Conservation (phyloP, 1,140 invertebrate genomes). For the Ceratina australensis region DNA sequence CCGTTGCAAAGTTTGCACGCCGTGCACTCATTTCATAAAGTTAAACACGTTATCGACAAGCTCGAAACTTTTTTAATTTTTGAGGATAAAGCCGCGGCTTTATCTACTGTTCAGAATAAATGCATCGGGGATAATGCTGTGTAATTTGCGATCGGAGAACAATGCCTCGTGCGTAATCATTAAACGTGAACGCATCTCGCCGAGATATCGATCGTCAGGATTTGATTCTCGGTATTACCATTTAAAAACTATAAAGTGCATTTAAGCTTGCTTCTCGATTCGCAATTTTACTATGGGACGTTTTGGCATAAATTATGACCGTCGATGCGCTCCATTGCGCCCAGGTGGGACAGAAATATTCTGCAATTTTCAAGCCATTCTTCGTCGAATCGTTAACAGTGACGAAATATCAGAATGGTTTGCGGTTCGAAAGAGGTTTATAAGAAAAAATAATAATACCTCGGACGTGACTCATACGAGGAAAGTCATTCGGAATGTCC, state of each 20-base stretch:
- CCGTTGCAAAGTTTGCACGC: background rate
- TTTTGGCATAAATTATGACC: no score
- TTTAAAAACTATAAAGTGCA: no score
- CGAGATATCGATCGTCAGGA: constrained; percentile 3
- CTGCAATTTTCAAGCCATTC: no score
- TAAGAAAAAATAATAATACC: background rate
- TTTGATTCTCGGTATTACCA: background rate
- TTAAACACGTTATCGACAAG: background rate
- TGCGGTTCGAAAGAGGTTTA: background rate
- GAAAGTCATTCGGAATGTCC: no score
- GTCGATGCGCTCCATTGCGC: no score
- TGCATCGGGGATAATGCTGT: constrained; percentile 51
- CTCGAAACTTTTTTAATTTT: constrained; percentile 59
- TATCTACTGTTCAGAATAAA: constrained; percentile 32
- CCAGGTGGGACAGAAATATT: no score
- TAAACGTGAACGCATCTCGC: constrained; percentile 7
- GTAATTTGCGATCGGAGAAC: constrained; percentile 54
- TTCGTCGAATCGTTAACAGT: no score
- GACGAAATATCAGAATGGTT: background rate
- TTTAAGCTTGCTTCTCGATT: no score
- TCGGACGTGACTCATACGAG: no score
- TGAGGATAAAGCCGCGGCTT: constrained; percentile 53
- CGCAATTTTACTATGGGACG: no score
- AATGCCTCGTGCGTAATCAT: constrained; percentile 48
- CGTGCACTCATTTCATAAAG: background rate